Evolutionary conservation across 2,888 invertebrate genomes (phyloP), one percentile per base, ranked within the genome.

Genomic region (Tetragnatha montana): DNA sequence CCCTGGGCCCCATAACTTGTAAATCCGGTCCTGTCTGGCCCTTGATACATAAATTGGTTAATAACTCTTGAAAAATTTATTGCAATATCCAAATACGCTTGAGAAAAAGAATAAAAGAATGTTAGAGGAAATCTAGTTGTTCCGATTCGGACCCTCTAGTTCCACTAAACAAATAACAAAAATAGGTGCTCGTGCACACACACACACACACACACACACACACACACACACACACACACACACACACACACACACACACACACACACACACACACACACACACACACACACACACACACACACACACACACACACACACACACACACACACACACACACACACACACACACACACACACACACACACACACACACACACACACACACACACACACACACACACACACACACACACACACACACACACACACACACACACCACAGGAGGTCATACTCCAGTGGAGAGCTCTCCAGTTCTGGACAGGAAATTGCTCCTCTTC

Each of bases 191-290:
- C 49, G 8, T 10, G 12, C 76, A 76, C 76, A 76, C 76, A 76
- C 76, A 76, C 76, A 76, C 76, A 76, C 76, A 76, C 76, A 76
- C 76, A 76, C 76, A 76, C 76, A 76, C 76, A 76, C 76, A 76
- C 76, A 76, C 76, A 76, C 76, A 76, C 76, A 76, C 76, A 76
- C 76, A 76, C 76, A 76, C 76, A 76, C 76, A 76, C 76, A 76
- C 76, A 76, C 76, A 76, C 76, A 76, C 76, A 76, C 76, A 76
- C 76, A 76, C 76, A 76, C 76, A 76, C 76, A 76, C 76, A 76
- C 76, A 76, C 76, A 76, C 76, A 76, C 76, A 76, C 76, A 76
- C 76, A 76, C 76, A 76, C 76, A 76, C 76, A 76, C 76, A 76
- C 76, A 76, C 76, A 76, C 76, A 76, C 76, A 76, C 76, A 76